Base-by-base conservation (phyloP, 2,888 invertebrate species). In the Periphyllus acericola region DNA sequence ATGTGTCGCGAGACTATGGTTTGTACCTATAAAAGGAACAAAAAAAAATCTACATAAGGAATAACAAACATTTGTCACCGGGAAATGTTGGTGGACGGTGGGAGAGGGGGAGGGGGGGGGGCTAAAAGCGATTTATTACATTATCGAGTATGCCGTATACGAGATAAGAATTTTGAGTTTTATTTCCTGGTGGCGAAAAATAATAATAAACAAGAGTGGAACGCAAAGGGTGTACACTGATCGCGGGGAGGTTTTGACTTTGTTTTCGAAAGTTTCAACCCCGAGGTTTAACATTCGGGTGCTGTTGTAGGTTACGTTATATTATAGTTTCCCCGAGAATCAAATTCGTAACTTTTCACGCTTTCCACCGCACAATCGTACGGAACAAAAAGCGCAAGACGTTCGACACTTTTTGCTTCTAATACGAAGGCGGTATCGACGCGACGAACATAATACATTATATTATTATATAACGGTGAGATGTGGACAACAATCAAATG, bases 321-420 rank as follows among this genome's bases (percentile, higher is more conserved):
- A 11, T 36, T 55, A 11, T 36, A 55, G 55, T 74, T 83, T 83
- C 17, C 0, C 3, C 0, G 5, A 11, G 52, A 83, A 55, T 83
- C 11, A n/a, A 83, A 55, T 83, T 55, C 55, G 14, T 83, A 55
- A 36, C 36, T 83, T n/a, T 55, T 55, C 36, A 83, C 55, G n/a
- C 55, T 55, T 32, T 19, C 5, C 6, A 36, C 11, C 25, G 21
- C 68, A 82, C 46, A 29, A 46, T 21, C 17, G 11, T 32, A 60
- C 6, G n/a, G 2, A 29, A 29, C 32, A 25, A 36, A 71, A 71
- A 81, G 36, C n/a, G 40, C 29, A 66, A 46, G 52, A 6, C 29
- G 46, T 82, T 52, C 29, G 83, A 25, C 52, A 46, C 32, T 71
- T 68, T 71, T 71, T 71, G n/a, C 14, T 71, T 71, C 68, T 29